Conservation (phyloP, 2,113 vertebrate genomes). For the Rhabdomys dilectus region DNA sequence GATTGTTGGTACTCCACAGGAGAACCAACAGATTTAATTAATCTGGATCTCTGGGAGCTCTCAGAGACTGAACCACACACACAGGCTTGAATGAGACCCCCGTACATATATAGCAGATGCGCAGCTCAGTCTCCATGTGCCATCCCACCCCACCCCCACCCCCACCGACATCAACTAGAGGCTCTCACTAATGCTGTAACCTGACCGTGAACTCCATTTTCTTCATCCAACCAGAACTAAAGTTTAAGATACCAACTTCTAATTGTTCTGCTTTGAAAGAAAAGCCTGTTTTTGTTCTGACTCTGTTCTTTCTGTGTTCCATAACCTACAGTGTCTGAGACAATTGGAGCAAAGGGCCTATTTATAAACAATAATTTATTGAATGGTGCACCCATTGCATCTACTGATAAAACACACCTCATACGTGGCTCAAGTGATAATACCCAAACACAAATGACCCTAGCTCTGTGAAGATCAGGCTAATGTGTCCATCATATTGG, state of each 20-base stretch:
- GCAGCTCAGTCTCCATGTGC: no score
- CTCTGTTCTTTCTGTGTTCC: background rate
- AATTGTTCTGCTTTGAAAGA: background rate
- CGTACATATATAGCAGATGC: no score
- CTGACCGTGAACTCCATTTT: no score
- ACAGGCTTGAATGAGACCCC: no score
- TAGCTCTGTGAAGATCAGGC: background rate
- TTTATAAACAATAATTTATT: background rate
- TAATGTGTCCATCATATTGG: background rate
- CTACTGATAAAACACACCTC: background rate
- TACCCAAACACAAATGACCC: background rate
- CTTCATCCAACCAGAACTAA: background rate
- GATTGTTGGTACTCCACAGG: no score
- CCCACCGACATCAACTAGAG: no score
- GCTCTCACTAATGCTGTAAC: no score
- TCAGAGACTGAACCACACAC: no score
- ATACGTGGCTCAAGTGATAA: background rate
- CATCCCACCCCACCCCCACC: no score
- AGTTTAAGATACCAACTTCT: background rate
- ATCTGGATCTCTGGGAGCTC: no score
- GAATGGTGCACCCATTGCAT: background rate
- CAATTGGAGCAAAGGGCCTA: background rate
- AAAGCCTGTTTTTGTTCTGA: background rate
- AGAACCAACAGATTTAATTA: no score
- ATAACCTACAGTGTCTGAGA: accelerated